Conservation (phyloP, 2,888 invertebrate species). For the Drosophila percnosoma region DNA sequence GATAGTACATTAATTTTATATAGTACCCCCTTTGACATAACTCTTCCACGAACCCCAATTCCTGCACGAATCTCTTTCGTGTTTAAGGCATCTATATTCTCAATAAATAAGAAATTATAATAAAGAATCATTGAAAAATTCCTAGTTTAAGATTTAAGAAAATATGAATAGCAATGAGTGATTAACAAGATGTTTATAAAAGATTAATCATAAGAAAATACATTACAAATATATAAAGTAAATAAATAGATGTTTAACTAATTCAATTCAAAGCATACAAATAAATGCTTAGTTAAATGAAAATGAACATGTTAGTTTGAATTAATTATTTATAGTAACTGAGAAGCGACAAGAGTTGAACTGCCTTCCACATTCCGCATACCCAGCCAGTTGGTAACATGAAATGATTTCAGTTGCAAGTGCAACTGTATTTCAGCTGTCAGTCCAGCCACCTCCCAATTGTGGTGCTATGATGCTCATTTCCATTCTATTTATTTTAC, state of each 20-base stretch:
- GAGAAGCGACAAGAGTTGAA: background rate
- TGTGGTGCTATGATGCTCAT: constrained; percentile 48
- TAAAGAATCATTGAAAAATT: background rate
- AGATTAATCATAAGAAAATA: background rate
- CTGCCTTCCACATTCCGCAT: background rate
- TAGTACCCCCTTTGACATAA: background rate
- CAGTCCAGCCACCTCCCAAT: constrained; percentile 22
- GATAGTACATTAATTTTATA: background rate
- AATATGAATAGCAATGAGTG: background rate
- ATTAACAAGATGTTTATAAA: background rate
- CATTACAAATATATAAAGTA: background rate
- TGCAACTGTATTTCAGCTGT: constrained; percentile 32
- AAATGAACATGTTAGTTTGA: background rate
- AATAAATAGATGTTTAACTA: background rate
- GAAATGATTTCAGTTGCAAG: constrained; percentile 10
- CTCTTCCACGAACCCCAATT: background rate
- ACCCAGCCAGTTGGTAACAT: background rate
- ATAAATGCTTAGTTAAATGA: background rate
- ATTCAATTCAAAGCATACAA: background rate
- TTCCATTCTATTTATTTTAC: constrained; percentile 79
- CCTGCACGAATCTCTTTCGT: background rate
- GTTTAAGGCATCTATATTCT: background rate
- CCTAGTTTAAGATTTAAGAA: background rate
- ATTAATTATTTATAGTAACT: no score
- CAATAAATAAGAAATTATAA: background rate